Base-by-base conservation (phyloP, 2,113 vertebrate species). In the Pipa parva region DNA sequence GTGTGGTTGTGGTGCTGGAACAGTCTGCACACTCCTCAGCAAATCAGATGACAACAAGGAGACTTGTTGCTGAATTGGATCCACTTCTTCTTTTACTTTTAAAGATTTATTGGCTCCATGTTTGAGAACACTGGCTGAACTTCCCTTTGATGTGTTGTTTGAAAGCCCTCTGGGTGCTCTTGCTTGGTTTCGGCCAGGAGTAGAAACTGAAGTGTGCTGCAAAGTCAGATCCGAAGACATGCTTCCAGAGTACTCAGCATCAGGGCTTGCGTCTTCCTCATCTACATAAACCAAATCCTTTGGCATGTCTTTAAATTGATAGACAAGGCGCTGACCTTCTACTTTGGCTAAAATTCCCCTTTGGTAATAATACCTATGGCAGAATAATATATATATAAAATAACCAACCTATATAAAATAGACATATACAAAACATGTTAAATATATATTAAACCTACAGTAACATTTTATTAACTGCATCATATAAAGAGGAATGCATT, bases 261-360 rank as follows among this genome's bases (percentile, higher is more conserved):
- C 91, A n/a, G 88, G 89, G 45, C 80, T 84, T 0, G 90, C 82
- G 17, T 93, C 88, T 36, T 92, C 91, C 1, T 96, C 94, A 24
- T 93, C 93, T 74, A 98, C 94, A 55, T 91, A 96, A 59, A 97
- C 56, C 59, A 98, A 92, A 77, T 98, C 89, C 87, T 97, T 93
- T 28, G 96, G 95, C 89, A 99, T 93, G 65, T 94, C 91, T 70
- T 97, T 96, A 78, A 99, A 99, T 73, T 99, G 96, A 82, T 99
- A 99, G 1, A 99, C 96, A 25, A 99, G 84, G 24, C 96, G 93
- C 75, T 99, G 96, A 45, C 96, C 96, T 83, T 99, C 96, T n/a
- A 99, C 96, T 82, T 99, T 99, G 74, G 95, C 94, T 71, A 99
- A 84, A 72, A 99, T 99, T 78, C 96, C 96, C 77, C 96, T 94